Base-by-base conservation (phyloP, 2,113 vertebrate genomes). In the Stigmatopora nigra region DNA sequence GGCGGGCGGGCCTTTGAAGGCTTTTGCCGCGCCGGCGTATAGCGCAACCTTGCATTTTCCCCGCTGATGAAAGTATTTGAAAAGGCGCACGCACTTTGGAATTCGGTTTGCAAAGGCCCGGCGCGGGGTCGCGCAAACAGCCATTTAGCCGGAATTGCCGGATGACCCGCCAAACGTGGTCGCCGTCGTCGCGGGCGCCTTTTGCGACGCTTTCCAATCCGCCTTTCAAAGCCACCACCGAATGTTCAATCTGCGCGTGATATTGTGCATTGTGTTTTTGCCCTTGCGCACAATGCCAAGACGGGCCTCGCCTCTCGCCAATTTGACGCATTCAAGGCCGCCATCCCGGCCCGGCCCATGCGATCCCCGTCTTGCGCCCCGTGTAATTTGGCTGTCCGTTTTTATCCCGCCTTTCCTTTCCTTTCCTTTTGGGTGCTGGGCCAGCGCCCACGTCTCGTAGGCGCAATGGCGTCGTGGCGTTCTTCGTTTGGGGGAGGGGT, bases 311-410 rank as follows among this genome's bases (percentile, higher is more conserved):
- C 35, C 38, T 72, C 45, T 12, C 41, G 20, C 63, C 70, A 78
- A 76, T 84, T 84, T 78, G 47, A 45, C 17, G 52, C 70, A 76
- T 62, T 81, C 86, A 90, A 91, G 87, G 87, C 78, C 67, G 15
- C 48, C 7, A 1, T 2, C 25, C 67, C 71, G 70, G 61, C 70
- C 77, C 78, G 47, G 45, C 17, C 55, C 70, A 75, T 62, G 80
- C 86, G 89, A 86, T 87, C 78, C 48, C 25, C 5, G 6, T 22
- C 38, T 41, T 41, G 9, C 38, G 9, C 2, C 38, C 38, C 9
- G 38, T 4, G 38, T 7, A 41, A 41, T 41, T 41, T 41, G 7
- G 38, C 38, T 41, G 7, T 4, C 38, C 9, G 38, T 41, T 41
- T 41, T 41, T 7, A 4, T 4, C 9, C 19, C 14, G 14, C 2